A percentile compares a stretch with the other conserved stretches of the same genome.
Conservation (phyloP, 2,888 invertebrate genomes). For the Idaea straminata region DNA sequence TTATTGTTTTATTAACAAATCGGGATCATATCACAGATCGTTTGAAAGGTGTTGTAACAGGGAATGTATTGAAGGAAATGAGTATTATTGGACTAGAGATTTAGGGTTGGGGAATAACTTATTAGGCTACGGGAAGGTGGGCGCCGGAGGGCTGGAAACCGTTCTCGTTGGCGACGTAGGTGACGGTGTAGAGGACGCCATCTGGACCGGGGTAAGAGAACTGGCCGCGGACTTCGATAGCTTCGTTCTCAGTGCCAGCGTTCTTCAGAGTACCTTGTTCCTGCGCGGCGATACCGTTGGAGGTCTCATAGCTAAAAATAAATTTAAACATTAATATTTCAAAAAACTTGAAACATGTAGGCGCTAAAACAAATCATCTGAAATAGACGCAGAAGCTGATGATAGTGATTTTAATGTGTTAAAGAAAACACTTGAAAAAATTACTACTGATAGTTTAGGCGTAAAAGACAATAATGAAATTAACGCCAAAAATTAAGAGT, state of each 20-base stretch:
- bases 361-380: no score
- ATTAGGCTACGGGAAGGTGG: conserved; percentile 49
- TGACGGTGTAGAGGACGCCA: conserved; percentile 66
- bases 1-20: conserved; percentile 60
- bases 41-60: conserved; percentile 50
- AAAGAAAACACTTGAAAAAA: no score
- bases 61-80: conserved; percentile 33
- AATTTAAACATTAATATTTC: conserved; percentile 6
- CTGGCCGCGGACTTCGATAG: conserved; percentile 47
- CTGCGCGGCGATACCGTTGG: conserved; percentile 47
- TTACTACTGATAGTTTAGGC: no score
- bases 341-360: not conserved
- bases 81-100: conserved; percentile 32
- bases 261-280: conserved; percentile 46
- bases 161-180: conserved; percentile 73
- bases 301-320: conserved; percentile 48
- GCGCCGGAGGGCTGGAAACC: conserved; percentile 76
- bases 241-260: conserved; percentile 53
- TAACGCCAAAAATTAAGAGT: not conserved
- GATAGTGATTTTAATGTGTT: no score
- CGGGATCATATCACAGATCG: conserved; percentile 73
- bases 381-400: no score
- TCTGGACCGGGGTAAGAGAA: conserved; percentile 66
- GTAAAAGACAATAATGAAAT: not conserved
- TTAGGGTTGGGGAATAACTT: conserved; percentile 25